phyloP scores from a whole-genome alignment of 2,888 invertebrate genomes.

The Lomographa bimaculata region DNA sequence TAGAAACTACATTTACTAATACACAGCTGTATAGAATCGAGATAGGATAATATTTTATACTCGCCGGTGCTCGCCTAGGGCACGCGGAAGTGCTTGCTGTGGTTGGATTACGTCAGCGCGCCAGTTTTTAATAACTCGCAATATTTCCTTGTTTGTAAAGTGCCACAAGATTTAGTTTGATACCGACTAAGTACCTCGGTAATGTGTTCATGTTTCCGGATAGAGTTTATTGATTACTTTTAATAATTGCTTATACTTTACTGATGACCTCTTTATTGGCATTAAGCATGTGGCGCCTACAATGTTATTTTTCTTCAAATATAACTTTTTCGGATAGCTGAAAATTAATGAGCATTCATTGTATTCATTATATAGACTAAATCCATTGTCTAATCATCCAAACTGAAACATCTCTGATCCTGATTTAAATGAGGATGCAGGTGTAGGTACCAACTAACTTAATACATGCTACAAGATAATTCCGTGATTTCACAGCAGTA shows the following conservation, averaged over 20 bases:
- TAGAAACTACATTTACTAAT: conserved; percentile 9
- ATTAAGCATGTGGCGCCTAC: too few species aligned
- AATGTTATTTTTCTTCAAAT: too few species aligned
- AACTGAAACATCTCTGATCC: too few species aligned
- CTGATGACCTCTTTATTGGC: too few species aligned
- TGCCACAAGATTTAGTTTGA: conserved; percentile 47
- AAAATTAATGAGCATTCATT: too few species aligned
- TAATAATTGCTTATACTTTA: conserved; percentile 3
- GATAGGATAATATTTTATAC: conserved; percentile 41
- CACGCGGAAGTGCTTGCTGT: conserved; percentile 74
- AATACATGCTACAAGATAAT: conserved; percentile 37
- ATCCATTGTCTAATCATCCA: too few species aligned
- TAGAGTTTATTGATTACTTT: conserved; percentile 19
- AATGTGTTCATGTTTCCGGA: conserved; percentile 32
- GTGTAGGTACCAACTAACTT: neutral
- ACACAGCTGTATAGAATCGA: conserved; percentile 32
- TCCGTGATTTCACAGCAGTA: conserved; percentile 51
- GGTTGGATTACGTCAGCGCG: conserved; percentile 76
- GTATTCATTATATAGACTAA: too few species aligned
- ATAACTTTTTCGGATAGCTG: too few species aligned
- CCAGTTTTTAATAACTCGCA: conserved; percentile 78
- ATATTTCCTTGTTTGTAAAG: conserved; percentile 76
- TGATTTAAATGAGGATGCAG: too few species aligned
- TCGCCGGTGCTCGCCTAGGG: conserved; percentile 58
- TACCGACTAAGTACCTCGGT: conserved; percentile 35